A percentile compares a stretch with the other conserved stretches of the same genome.
phyloP scores from a whole-genome alignment of 2,113 vertebrate genomes.

The Marmota flaviventris region DNA sequence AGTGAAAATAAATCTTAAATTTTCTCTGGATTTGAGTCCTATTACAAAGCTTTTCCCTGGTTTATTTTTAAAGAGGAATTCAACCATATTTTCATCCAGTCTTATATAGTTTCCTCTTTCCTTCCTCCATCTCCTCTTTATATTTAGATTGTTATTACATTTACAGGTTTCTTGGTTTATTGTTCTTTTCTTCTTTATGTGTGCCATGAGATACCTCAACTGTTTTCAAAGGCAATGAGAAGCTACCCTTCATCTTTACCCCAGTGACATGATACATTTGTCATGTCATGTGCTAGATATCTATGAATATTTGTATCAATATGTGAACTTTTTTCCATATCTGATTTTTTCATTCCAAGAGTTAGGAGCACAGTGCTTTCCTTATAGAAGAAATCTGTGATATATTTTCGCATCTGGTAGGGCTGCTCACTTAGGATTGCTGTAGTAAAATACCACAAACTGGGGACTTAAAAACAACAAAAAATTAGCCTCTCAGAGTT shows the following conservation, averaged over 20 bases:
- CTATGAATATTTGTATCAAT: background rate
- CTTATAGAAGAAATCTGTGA: background rate
- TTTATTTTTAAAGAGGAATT: background rate
- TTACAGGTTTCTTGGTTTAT: background rate
- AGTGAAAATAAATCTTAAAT: background rate
- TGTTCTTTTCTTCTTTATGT: background rate
- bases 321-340: background rate
- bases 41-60: background rate
- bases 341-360: background rate
- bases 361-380: background rate
- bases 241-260: background rate
- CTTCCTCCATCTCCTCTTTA: too few relatives aligned
- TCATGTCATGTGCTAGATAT: background rate
- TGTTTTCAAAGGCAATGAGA: background rate
- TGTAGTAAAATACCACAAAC: background rate
- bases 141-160: background rate
- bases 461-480: background rate
- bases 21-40: background rate
- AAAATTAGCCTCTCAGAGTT: background rate
- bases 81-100: background rate
- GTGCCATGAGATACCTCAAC: background rate
- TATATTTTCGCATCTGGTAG: background rate
- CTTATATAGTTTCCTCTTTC: background rate
- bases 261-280: too few relatives aligned
- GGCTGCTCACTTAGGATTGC: background rate